These are phyloP conservation scores for Argyrosomus japonicus DNA, from an alignment of 2,113 vertebrate genomes.

Conservation along the genomic window DNA sequence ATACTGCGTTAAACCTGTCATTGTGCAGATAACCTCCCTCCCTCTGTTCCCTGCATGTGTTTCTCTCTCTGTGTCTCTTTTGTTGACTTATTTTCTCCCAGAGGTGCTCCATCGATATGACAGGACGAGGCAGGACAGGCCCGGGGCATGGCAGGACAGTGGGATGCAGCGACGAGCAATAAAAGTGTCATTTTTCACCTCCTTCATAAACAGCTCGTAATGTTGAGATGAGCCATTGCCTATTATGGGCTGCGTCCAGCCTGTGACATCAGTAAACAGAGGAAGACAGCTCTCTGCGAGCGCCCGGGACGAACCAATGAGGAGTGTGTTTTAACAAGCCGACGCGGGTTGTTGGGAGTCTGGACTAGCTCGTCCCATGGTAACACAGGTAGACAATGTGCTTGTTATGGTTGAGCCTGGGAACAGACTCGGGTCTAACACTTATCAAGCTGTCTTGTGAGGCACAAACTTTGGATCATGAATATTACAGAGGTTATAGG, in stretches of 20 bases:
- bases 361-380: conserved; percentile 76
- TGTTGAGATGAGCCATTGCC: conserved; percentile 82
- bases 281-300: conserved; percentile 27
- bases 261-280: conserved; percentile 75
- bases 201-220: conserved; percentile 76
- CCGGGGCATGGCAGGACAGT: conserved; percentile 45
- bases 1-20: conserved; percentile 67
- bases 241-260: conserved; percentile 79
- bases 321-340: conserved; percentile 73
- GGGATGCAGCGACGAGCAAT: conserved; percentile 62
- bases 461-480: conserved; percentile 76
- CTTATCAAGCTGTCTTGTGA: conserved; percentile 76
- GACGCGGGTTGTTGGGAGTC: conserved; percentile 64
- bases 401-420: conserved; percentile 79
- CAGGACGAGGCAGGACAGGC: conserved; percentile 53
- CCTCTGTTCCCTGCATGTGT: conserved; percentile 18
- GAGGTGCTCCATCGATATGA: conserved; percentile 56
- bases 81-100: conserved; percentile 53
- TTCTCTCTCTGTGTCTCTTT: conserved; percentile 12
- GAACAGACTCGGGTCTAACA: conserved; percentile 65
- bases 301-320: conserved; percentile 50
- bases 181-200: conserved; percentile 82
- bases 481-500: conserved; percentile 76
- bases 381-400: conserved; percentile 74
- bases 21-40: conserved; percentile 28